Evolutionary conservation across 2,888 invertebrate genomes (phyloP), one percentile per base, ranked within the genome.

Genomic region (Cantharis nigra): DNA sequence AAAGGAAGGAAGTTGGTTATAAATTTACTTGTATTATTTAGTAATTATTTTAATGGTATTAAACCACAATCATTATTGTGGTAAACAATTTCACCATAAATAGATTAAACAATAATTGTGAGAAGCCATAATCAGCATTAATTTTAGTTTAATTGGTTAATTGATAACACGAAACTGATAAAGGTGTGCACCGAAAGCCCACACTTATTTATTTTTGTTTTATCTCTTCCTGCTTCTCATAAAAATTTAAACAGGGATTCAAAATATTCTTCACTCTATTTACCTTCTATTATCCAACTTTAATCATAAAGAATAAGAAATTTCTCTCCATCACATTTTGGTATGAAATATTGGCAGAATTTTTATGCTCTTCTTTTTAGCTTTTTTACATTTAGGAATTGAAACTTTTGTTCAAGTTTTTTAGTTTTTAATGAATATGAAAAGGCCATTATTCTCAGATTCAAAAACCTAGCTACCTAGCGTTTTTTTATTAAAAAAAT

Each of bases 211-310:
- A 69, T 73, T 49, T 67, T 9, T n/a, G 67, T 30, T 69, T 72
- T 72, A 72, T 73, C 72, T 49, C 67, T 73, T 73, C 72, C 72
- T 73, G 72, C 62, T 72, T 33, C 62, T 49, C 49, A n/a, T 49
- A 5, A 33, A 33, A 33, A 49, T 49, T 49, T n/a, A 49, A 49
- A 49, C n/a, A 49, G 5, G n/a, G n/a, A 49, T 5, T 49, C 2
- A 7, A 33, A 49, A 5, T n/a, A 33, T 33, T 33, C 33, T 33
- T 13, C 1, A 13, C 0, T 11, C 4, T 33, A 3, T 30, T 11
- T 3, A 3, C 11, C 1, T 0, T 0, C 30, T 30, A 33, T 11
- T 13, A 13, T 33, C 10, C 1, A 9, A 26, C 7, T 23, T 23
- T 5, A 5, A 23, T 5, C 9, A 7, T 2, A 26, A 1, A 26